A percentile compares a stretch with the other conserved stretches of the same genome.
Evolutionary conservation across 2,113 vertebrate species (phyloP).

Genomic region (Falco punctatus): DNA sequence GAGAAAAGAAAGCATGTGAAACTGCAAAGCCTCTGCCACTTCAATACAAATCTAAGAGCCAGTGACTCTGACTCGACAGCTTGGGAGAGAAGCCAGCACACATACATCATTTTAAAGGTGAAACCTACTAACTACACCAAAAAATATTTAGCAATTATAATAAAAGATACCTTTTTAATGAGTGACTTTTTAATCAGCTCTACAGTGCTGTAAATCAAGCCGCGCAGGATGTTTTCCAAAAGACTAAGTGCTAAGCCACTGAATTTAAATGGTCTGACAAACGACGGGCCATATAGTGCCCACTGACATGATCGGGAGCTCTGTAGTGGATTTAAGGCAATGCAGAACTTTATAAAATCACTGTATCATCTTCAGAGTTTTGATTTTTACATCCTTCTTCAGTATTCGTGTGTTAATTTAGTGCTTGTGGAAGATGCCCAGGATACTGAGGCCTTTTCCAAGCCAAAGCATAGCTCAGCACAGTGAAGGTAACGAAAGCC

Average conservation of each 20-base stretch:
- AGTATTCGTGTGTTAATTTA: neutral
- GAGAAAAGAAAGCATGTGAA: neutral
- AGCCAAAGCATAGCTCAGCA: neutral
- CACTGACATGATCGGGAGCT: neutral
- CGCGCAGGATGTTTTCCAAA: neutral
- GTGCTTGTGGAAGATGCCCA: neutral
- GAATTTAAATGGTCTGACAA: neutral
- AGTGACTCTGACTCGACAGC: neutral
- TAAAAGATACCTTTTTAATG: conserved; percentile 64
- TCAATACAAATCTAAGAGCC: neutral
- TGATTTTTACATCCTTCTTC: neutral
- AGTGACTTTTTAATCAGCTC: conserved; percentile 64
- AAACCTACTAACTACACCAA: conserved; percentile 23
- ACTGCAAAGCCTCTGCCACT: neutral
- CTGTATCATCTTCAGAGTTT: neutral
- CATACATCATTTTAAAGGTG: conserved; percentile 40
- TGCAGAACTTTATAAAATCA: neutral
- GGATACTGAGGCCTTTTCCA: neutral
- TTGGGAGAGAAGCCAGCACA: conserved; percentile 27
- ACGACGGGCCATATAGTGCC: neutral
- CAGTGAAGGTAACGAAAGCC: neutral
- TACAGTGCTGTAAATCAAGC: conserved; percentile 41
- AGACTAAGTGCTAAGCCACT: neutral
- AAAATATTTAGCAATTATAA: conserved; percentile 64
- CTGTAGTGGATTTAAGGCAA: neutral